phyloP scores from a whole-genome alignment of 2,113 vertebrate genomes.

The Rallus limicola region DNA sequence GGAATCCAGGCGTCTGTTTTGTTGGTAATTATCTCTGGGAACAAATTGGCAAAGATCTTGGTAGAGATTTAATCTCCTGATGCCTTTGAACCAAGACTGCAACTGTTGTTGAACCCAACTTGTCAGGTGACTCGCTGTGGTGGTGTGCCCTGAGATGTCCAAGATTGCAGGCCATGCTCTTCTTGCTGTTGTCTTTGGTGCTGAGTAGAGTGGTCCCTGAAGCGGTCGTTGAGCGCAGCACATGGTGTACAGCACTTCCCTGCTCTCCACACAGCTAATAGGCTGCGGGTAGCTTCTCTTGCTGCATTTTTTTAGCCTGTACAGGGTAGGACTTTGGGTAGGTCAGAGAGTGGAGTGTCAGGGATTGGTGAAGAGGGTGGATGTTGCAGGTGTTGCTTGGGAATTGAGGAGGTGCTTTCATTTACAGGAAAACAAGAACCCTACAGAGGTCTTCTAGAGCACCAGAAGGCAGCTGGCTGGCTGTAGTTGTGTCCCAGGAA shows the following conservation, averaged over 20 bases:
- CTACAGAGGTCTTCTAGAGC: background rate
- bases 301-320: fast-evolving
- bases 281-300: background rate
- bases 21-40: background rate
- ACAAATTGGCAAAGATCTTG: background rate
- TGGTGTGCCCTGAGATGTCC: too few species aligned
- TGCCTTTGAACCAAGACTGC: background rate
- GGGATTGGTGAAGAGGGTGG: background rate
- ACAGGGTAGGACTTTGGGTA: background rate
- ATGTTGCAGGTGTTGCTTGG: fast-evolving
- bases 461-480: background rate
- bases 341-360: background rate
- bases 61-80: background rate
- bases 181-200: background rate
- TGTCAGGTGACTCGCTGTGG: background rate
- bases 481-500: background rate
- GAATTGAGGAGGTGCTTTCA: background rate
- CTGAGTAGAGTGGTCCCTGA: background rate
- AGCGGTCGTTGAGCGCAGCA: background rate
- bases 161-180: background rate
- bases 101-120: background rate
- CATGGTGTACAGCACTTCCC: fast-evolving
- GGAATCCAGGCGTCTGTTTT: background rate
- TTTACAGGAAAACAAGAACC: background rate
- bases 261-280: fast-evolving